Conservation (phyloP, 2,888 invertebrate species). For the Phaedon cochleariae region DNA sequence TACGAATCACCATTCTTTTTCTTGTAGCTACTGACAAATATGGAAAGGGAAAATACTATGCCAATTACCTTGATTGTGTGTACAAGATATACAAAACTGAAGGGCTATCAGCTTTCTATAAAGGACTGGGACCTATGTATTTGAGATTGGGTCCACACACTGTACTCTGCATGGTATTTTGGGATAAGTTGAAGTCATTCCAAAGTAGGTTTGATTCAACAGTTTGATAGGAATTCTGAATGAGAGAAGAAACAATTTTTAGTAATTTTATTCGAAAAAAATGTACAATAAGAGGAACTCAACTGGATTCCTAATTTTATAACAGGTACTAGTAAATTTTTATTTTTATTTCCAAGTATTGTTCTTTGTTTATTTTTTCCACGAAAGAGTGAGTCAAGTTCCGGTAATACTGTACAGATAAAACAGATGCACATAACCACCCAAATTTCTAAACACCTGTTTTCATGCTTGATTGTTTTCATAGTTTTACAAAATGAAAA, state of each 20-base stretch:
- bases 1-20: no score
- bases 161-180: constrained; percentile 85
- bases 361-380: no score
- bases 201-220: constrained; percentile 51
- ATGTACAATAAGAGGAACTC: not conserved
- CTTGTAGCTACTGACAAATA: constrained; percentile 69
- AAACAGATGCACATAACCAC: no score
- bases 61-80: constrained; percentile 78
- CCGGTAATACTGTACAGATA: not conserved
- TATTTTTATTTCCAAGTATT: no score
- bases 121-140: constrained; percentile 89
- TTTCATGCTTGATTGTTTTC: not conserved
- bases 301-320: not conserved
- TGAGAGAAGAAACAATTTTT: not conserved
- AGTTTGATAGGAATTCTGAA: not conserved
- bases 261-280: not conserved
- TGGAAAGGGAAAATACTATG: constrained; percentile 73
- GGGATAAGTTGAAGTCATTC: constrained; percentile 74
- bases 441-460: not conserved
- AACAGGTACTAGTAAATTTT: not conserved
- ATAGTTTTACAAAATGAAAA: not conserved
- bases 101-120: constrained; percentile 85
- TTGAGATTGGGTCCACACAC: constrained; percentile 91
- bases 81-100: constrained; percentile 79
- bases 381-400: not conserved